These are phyloP conservation scores for Zeus faber DNA, from an alignment of 2,113 vertebrate genomes.

Conservation along the genomic window DNA sequence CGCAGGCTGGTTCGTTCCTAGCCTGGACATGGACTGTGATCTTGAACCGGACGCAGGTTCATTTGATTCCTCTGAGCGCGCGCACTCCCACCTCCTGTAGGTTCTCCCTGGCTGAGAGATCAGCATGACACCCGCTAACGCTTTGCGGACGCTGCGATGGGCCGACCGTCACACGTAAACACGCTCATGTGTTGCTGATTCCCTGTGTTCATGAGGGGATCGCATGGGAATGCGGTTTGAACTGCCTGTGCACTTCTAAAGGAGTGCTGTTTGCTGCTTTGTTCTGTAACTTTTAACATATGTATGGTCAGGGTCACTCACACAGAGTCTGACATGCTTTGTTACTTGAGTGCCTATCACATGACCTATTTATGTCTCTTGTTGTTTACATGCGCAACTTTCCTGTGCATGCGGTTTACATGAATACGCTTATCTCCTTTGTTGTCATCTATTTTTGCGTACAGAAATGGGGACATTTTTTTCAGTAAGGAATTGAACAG, in stretches of 20 bases:
- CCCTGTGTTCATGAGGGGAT: neutral
- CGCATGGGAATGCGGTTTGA: neutral
- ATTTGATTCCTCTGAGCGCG: neutral
- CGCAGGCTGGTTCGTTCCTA: neutral
- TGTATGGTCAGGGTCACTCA: neutral
- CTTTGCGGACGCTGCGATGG: neutral
- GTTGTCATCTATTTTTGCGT: neutral
- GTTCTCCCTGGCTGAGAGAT: neutral
- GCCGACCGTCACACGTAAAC: neutral
- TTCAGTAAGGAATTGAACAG: neutral
- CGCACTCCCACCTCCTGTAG: constrained; percentile 1
- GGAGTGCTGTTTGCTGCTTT: neutral
- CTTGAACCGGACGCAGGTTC: neutral
- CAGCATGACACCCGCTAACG: neutral
- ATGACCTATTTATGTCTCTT: neutral
- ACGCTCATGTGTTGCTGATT: neutral
- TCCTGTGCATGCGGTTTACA: neutral
- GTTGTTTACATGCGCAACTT: neutral
- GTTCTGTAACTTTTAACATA: neutral
- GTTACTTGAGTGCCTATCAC: neutral
- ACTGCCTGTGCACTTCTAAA: neutral
- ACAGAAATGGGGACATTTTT: neutral
- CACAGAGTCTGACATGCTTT: neutral
- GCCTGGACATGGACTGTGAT: neutral
- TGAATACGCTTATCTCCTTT: neutral